Evolutionary conservation across 2,113 vertebrate species (phyloP), one percentile per base, ranked within the genome.

Genomic region (Sterrhoptilus dennistouni): DNA sequence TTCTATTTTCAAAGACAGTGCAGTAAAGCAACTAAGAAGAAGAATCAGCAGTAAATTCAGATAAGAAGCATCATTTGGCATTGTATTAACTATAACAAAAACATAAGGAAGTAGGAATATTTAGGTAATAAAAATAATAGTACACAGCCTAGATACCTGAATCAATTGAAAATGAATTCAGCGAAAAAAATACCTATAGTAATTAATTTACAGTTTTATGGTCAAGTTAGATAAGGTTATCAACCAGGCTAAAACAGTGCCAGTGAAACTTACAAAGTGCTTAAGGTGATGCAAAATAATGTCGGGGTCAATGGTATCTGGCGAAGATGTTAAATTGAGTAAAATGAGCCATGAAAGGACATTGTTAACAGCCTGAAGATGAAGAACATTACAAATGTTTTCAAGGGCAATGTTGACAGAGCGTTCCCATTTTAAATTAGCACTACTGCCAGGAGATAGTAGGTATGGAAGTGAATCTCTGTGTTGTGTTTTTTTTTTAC

Each of bases 331-430:
- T 89, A 94, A 89, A 96, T 47, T 87, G 89, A 89, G 77, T 71
- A 97, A 97, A 97, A 97, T 95, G 95, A 96, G 38, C 87, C 89
- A 83, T 96, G 94, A 96, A 96, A 96, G 85, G 66, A 89, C 87
- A 61, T 20, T 93, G 82, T 91, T 96, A 96, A 81, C 74, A 92
- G 70, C 49, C 69, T 87, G 85, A 92, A 93, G 57, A 90, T 57
- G 71, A 95, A 97, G 80, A 87, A 83, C 68, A 5, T 75, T 71
- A 36, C 29, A 35, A 95, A 78, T 16, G 9, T 86, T 95, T 88
- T 85, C 92, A 93, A 95, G 80, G 93, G 22, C 59, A 85, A 21
- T 60, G 63, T 78, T 82, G 50, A 76, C 76, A 91, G 66, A 93
- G 42, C 77, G 64, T 25, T 95, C 42, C 38, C 27, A 42, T 75